phyloP scores from a whole-genome alignment of 2,113 vertebrate genomes.

The Protobothrops flavoviridis region DNA sequence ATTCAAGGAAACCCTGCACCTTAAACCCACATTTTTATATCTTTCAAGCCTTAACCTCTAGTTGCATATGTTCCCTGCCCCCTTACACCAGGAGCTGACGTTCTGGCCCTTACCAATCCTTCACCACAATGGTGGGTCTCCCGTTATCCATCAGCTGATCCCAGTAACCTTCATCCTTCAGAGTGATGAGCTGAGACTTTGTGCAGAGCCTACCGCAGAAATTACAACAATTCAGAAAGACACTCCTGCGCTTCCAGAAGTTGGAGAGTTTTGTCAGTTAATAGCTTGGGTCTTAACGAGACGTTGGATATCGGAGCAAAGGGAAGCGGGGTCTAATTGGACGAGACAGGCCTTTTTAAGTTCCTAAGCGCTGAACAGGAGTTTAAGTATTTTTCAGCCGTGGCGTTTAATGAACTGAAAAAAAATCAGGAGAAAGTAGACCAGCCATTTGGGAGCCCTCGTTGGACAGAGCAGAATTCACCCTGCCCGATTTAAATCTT shows the following conservation, averaged over 20 bases:
- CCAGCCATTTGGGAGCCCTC: neutral
- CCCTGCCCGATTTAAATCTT: neutral
- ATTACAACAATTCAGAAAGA: neutral
- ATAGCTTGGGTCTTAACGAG: neutral
- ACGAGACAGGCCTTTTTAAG: neutral
- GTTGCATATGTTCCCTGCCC: neutral
- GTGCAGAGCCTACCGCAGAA: neutral
- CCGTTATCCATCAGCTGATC: neutral
- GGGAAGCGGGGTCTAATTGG: neutral
- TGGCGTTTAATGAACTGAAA: neutral
- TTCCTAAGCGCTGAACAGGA: neutral
- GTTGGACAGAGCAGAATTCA: neutral
- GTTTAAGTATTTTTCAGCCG: neutral
- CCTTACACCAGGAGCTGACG: neutral
- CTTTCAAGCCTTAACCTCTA: neutral
- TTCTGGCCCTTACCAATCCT: neutral
- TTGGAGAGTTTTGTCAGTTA: neutral
- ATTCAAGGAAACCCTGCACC: neutral
- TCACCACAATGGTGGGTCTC: neutral
- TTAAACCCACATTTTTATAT: neutral
- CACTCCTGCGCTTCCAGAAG: neutral
- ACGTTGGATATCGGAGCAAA: too few species aligned
- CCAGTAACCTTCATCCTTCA: constrained; percentile 9
- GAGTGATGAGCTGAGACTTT: neutral
- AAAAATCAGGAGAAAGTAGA: neutral